phyloP scores from a whole-genome alignment of 2,797 vertebrate species.

The Hyperoplus immaculatus region DNA sequence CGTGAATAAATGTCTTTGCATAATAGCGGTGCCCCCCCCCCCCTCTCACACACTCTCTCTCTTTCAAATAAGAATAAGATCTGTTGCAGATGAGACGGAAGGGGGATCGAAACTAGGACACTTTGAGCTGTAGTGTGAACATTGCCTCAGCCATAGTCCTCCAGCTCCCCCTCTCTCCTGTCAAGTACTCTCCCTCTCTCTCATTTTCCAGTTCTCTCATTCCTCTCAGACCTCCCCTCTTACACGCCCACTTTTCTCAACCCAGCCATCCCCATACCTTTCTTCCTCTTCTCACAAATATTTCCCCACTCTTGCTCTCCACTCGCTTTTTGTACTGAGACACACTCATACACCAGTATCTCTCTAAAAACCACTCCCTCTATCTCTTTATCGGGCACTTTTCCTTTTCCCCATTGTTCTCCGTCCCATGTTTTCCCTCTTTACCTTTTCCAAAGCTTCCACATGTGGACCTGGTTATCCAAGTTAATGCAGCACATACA shows the following conservation, averaged over 20 bases:
- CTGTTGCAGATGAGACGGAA: slow-evolving; percentile 29
- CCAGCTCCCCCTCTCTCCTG: slow-evolving; percentile 79
- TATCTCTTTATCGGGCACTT: slow-evolving; percentile 64
- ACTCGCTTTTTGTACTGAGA: slow-evolving; percentile 58
- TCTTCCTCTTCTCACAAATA: slow-evolving; percentile 32
- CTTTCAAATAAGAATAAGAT: slow-evolving; percentile 50
- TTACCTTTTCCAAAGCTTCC: slow-evolving; percentile 55
- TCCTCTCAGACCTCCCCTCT: slow-evolving; percentile 45
- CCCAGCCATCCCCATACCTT: slow-evolving; percentile 29
- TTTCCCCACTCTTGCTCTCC: slow-evolving; percentile 35
- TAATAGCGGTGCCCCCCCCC: slow-evolving; percentile 18
- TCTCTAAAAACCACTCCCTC: slow-evolving; percentile 50
- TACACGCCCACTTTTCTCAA: slow-evolving; percentile 37
- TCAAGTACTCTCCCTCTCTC: slow-evolving; percentile 47
- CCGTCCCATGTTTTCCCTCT: slow-evolving; percentile 52
- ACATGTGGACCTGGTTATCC: slow-evolving; percentile 82
- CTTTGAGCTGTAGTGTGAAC: slow-evolving; percentile 45
- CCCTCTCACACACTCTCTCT: neutral
- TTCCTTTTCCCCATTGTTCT: slow-evolving; percentile 57
- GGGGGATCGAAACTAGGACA: slow-evolving; percentile 49
- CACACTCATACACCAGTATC: slow-evolving; percentile 61
- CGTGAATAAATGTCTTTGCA: slow-evolving; percentile 29
- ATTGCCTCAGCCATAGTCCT: slow-evolving; percentile 67
- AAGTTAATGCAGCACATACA: slow-evolving; percentile 73
- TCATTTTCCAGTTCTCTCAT: slow-evolving; percentile 24